Evolutionary conservation across 2,113 vertebrate genomes (phyloP), one percentile per base, ranked within the genome.

Genomic region (Notarius quadriscutis): DNA sequence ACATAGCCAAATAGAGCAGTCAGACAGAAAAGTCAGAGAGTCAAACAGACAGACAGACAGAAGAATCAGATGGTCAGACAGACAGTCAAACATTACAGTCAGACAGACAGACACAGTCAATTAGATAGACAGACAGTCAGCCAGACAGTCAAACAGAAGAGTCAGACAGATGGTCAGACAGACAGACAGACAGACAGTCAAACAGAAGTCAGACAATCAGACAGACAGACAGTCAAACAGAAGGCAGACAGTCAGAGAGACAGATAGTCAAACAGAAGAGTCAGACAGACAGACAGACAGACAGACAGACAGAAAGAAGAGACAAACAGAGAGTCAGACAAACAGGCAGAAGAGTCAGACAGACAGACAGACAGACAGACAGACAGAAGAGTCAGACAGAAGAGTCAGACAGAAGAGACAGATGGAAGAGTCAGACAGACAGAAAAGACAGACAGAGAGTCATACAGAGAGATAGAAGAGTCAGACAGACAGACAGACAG

Each of bases 131-230:
- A 53, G 0, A 55, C 53, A 57, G 55, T 12, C 55, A 57, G 11
- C 2, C 10, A 57, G 10, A 57, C 55, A 57, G 12, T 12, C 55
- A 57, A 12, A 57, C 55, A 57, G 55, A 11, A 57, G 10, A 60
- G 15, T 41, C 17, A 67, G 62, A 20, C 25, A 69, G 41, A 27
- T 7, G 18, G 17, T 12, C 55, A 57, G 51, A 53, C 55, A 57
- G 55, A 57, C 18, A 20, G 34, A 25, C 34, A 71, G 48, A 91
- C 92, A 91, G 91, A 92, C 86, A 88, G 88, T 89, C 65, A 55
- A n/a, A n/a, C 25, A 89, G 57, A 84, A n/a, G 20, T 34, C 34
- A 27, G 75, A 69, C 60, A 50, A 60, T 51, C 51, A 79, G 11
- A 58, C 30, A 80, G 41, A 65, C 83, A 72, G 62, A 79, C 57